A percentile compares a stretch with the other conserved stretches of the same genome.
Conservation (phyloP, 2,888 invertebrate genomes). For the Scaptomyza caliginosa region DNA sequence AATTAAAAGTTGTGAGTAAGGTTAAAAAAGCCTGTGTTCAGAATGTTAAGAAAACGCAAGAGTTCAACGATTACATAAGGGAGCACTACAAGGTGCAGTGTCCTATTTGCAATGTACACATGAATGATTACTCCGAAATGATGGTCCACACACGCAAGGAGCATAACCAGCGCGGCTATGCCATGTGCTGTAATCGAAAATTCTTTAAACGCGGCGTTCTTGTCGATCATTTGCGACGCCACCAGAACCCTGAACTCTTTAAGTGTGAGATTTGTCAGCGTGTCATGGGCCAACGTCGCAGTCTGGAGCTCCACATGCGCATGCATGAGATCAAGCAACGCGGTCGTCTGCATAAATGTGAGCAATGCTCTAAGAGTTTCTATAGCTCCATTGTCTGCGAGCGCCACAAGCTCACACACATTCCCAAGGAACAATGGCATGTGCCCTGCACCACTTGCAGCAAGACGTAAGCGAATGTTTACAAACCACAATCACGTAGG, state of each 20-base stretch:
- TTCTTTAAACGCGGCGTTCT: slow-evolving; percentile 77
- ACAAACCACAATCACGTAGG: not conserved
- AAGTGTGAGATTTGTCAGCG: slow-evolving; percentile 78
- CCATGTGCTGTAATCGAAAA: slow-evolving; percentile 80
- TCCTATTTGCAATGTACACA: slow-evolving; percentile 68
- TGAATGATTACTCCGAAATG: slow-evolving; percentile 70
- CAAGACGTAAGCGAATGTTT: slow-evolving; percentile 64
- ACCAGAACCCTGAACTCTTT: slow-evolving; percentile 81
- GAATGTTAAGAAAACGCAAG: slow-evolving; percentile 57
- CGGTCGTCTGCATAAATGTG: slow-evolving; percentile 76
- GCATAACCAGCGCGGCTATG: slow-evolving; percentile 79
- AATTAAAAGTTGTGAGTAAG: slow-evolving; percentile 18
- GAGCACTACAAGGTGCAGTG: slow-evolving; percentile 80
- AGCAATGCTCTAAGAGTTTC: slow-evolving; percentile 80
- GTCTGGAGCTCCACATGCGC: slow-evolving; percentile 75
- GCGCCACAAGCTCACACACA: slow-evolving; percentile 79
- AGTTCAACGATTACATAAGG: slow-evolving; percentile 74
- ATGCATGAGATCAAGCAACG: slow-evolving; percentile 72
- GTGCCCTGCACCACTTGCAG: slow-evolving; percentile 75
- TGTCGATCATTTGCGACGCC: slow-evolving; percentile 81
- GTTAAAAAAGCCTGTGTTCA: slow-evolving; percentile 14
- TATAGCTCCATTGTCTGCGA: slow-evolving; percentile 72
- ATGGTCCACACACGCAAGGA: slow-evolving; percentile 67
- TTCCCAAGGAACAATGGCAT: slow-evolving; percentile 77
- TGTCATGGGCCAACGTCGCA: slow-evolving; percentile 72